These are phyloP conservation scores for Ostrea edulis DNA, from an alignment of 1,140 invertebrate genomes.

Conservation along the genomic window DNA sequence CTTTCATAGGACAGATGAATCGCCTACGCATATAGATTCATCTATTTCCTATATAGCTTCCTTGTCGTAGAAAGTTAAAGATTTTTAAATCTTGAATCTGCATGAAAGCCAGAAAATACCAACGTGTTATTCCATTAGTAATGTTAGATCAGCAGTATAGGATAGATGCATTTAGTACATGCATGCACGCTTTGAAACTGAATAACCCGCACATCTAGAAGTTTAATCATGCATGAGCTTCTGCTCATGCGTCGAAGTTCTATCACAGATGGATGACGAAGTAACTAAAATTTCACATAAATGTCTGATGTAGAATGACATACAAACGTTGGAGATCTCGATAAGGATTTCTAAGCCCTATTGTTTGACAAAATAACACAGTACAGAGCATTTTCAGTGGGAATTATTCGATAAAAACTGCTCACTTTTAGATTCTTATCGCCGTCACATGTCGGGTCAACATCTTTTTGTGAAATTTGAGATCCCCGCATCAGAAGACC, in stretches of 20 bases:
- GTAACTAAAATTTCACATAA: not conserved
- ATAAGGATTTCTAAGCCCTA: slow-evolving; percentile 13
- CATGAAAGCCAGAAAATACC: too few relatives aligned
- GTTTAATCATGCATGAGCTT: not conserved
- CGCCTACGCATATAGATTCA: too few relatives aligned
- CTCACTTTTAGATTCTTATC: not conserved
- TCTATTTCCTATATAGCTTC: too few relatives aligned
- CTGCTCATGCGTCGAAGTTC: not conserved
- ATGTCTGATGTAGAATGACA: not conserved
- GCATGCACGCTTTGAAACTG: not conserved
- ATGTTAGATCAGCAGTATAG: too few relatives aligned
- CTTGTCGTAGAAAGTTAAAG: too few relatives aligned
- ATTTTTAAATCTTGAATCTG: too few relatives aligned
- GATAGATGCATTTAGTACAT: too few relatives aligned
- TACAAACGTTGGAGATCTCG: not conserved
- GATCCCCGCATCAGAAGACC: not conserved
- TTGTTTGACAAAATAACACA: not conserved
- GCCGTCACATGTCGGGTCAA: not conserved
- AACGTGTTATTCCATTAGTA: too few relatives aligned
- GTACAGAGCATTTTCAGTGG: not conserved
- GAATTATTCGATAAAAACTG: slow-evolving; percentile 2
- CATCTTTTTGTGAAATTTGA: not conserved
- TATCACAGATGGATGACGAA: not conserved
- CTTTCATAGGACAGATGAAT: too few relatives aligned
- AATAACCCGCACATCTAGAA: not conserved